Percentiles rank a stretch among this genome's conserved stretches.
Conservation (phyloP, 2,888 invertebrate species). For the Andrena flavipes region DNA sequence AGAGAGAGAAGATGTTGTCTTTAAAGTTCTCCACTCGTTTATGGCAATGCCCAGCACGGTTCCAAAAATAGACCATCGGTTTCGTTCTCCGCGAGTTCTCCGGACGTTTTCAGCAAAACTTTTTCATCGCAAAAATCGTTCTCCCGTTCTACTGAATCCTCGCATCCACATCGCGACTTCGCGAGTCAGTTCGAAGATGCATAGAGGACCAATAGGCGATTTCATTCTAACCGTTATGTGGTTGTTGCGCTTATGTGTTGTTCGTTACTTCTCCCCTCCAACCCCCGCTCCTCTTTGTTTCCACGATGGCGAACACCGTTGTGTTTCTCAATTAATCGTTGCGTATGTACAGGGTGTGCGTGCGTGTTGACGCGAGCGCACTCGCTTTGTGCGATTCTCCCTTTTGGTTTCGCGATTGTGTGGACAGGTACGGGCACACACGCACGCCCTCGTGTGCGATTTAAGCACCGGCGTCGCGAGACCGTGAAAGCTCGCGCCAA, state of each 20-base stretch:
- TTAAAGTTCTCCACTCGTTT: neutral
- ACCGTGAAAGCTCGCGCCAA: slow-evolving; percentile 36
- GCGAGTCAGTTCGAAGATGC: neutral
- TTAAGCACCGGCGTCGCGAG: slow-evolving; percentile 21
- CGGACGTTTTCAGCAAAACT: neutral
- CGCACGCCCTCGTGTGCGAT: slow-evolving; percentile 9
- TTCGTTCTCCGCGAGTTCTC: slow-evolving; percentile 1
- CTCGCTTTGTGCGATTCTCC: slow-evolving; percentile 12
- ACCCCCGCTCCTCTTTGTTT: neutral
- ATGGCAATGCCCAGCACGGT: neutral
- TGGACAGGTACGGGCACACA: neutral
- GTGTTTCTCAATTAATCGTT: slow-evolving; percentile 8
- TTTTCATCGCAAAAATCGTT: neutral
- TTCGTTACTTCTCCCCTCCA: neutral
- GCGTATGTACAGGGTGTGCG: neutral
- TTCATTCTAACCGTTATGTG: neutral
- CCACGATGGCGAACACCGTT: neutral
- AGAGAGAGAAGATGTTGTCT: neutral
- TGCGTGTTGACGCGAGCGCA: neutral
- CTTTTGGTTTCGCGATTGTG: slow-evolving; percentile 27
- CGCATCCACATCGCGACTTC: too few species aligned
- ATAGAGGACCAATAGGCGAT: neutral
- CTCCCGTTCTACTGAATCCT: neutral
- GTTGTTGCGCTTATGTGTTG: neutral
- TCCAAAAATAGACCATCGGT: slow-evolving; percentile 28